phyloP scores from a whole-genome alignment of 2,888 invertebrate species.

The Drosophila mayaguana region DNA sequence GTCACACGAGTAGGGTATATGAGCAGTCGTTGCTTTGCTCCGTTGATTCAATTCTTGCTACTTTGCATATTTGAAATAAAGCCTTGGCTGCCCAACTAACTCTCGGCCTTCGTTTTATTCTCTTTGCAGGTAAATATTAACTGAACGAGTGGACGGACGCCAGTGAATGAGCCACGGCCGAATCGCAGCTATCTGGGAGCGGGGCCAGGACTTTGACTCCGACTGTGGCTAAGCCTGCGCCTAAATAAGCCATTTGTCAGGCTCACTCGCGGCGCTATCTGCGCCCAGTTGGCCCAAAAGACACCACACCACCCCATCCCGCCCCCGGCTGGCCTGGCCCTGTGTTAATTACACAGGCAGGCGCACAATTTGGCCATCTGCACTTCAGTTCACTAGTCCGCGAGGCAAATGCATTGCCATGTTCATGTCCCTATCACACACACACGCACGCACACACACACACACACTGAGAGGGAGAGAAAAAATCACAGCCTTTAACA shows the following conservation, averaged over 20 bases:
- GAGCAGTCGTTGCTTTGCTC: not conserved
- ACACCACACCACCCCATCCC: not conserved
- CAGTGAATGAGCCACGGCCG: conserved; percentile 1
- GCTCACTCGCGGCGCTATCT: conserved; percentile 53
- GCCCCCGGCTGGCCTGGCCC: not conserved
- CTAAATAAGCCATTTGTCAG: conserved; percentile 77
- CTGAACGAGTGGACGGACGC: conserved; percentile 5
- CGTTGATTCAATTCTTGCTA: not conserved
- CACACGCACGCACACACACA: not conserved
- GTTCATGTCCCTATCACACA: conserved; percentile 26
- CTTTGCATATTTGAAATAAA: not conserved
- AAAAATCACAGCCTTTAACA: conserved; percentile 71
- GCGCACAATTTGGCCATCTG: conserved; percentile 49
- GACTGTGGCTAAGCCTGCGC: conserved; percentile 36
- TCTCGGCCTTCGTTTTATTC: conserved; percentile 22
- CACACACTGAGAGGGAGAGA: not conserved
- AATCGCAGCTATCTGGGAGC: conserved; percentile 4
- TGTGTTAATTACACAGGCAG: conserved; percentile 71
- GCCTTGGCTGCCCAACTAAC: conserved; percentile 26
- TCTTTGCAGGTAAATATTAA: conserved; percentile 52
- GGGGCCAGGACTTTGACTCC: not conserved
- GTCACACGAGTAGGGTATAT: not conserved
- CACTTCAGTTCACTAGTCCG: conserved; percentile 47
- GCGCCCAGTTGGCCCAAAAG: not conserved
- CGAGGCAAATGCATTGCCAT: conserved; percentile 39